Evolutionary conservation across 2,888 invertebrate species (phyloP).

Genomic region (Meteorus colon): DNA sequence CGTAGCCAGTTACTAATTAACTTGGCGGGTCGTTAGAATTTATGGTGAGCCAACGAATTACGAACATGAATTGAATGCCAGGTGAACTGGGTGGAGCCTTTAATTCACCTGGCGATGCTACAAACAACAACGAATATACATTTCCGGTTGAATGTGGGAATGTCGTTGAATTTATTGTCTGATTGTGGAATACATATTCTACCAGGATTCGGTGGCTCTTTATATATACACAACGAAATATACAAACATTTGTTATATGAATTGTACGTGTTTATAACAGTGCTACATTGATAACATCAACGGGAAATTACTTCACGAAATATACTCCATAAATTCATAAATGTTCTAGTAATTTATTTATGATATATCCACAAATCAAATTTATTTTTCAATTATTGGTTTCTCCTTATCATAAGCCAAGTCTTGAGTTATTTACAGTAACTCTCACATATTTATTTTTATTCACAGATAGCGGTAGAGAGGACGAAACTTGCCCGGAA

Average conservation of each 20-base stretch:
- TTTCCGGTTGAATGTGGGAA: neutral
- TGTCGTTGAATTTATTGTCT: constrained; percentile 30
- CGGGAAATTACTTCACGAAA: neutral
- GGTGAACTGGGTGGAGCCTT: neutral
- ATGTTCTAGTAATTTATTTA: no score
- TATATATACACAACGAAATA: neutral
- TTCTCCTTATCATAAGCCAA: neutral
- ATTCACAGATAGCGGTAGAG: neutral
- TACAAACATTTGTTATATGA: neutral
- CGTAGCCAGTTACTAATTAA: constrained; percentile 24
- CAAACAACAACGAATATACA: constrained; percentile 11
- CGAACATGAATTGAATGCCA: constrained; percentile 31
- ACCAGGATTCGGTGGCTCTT: neutral
- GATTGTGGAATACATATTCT: constrained; percentile 17
- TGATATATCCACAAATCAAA: no score
- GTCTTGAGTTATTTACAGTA: neutral
- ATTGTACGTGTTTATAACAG: neutral
- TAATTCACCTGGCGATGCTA: constrained; percentile 10
- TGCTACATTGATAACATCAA: neutral
- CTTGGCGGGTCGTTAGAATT: constrained; percentile 33
- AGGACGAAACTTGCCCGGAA: constrained; percentile 18
- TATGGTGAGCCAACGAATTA: constrained; percentile 38
- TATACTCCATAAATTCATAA: neutral
- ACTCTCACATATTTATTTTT: neutral
- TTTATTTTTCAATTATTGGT: neutral